Base-by-base conservation (phyloP, 2,888 invertebrate genomes). In the Chydorus sphaericus region DNA sequence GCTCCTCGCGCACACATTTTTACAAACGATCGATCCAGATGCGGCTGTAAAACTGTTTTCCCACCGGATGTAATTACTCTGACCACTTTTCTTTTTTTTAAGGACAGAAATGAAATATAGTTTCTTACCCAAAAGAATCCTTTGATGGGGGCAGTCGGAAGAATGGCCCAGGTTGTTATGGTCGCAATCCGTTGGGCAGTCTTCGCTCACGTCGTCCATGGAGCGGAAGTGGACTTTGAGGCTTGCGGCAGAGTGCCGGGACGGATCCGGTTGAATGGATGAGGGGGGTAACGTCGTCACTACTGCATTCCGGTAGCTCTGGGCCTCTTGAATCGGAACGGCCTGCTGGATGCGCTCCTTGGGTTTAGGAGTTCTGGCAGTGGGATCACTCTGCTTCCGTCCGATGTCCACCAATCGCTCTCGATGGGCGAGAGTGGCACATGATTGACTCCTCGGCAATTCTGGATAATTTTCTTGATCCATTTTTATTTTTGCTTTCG, bases 161-260 rank as follows among this genome's bases (percentile, higher is more conserved):
- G 26, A 23, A 10, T 23, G 26, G 44, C 44, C 44, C 26, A 20
- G 28, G 26, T 44, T 44, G 44, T 39, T 20, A 8, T 39, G 8
- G 39, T 39, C 39, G 39, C 28, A n/a, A n/a, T n/a, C n/a, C n/a
- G n/a, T n/a, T n/a, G n/a, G n/a, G n/a, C n/a, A n/a, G 28, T 44
- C 44, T 11, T 44, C 28, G 44, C 44, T 44, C 14, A 44, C 28
- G 44, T 44, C 44, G 26, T 53, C 49, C 6, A 36, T 31, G 4
- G 55, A 53, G 29, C 48, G 38, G 10, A 48, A 57, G 31, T 31
- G 49, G 10, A 49, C 51, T 16, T 50, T 57, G n/a, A 59, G 20
- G 36, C 58, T 50, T 4, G 29, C 36, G 26, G 55, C 55, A 26
- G 48, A 48, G 18, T 55, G 55, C n/a, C 48, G 20, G 5, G 55